Evolutionary conservation across 2,888 invertebrate genomes (phyloP).

Genomic region (Pandemis cinnamomeana): DNA sequence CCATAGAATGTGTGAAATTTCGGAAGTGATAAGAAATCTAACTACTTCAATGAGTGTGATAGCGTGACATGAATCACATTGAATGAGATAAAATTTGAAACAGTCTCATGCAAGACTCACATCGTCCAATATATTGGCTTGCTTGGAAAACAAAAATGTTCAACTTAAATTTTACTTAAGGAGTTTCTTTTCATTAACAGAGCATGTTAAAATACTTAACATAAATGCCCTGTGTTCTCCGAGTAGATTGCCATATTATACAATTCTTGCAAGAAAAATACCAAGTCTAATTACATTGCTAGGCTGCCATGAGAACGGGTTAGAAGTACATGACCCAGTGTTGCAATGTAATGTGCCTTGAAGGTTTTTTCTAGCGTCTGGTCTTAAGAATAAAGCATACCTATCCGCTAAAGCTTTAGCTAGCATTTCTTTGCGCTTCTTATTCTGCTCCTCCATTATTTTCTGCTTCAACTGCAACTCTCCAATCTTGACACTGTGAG

Average conservation of each 20-base stretch:
- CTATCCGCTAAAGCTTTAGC: conserved; percentile 90
- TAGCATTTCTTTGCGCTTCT: conserved; percentile 89
- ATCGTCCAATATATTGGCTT: conserved; percentile 7
- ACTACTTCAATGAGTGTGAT: conserved; percentile 31
- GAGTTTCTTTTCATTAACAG: background rate
- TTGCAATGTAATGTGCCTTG: no score
- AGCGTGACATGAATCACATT: conserved; percentile 40
- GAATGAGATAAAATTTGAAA: conserved; percentile 31
- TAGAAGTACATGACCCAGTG: no score
- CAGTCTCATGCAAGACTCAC: conserved; percentile 19
- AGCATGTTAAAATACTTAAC: background rate
- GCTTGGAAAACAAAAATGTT: conserved; percentile 1
- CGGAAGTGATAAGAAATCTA: conserved; percentile 33
- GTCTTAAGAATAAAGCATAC: conserved; percentile 60
- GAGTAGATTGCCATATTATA: no score
- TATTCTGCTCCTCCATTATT: conserved; percentile 91
- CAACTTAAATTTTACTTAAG: background rate
- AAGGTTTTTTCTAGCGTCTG: no score
- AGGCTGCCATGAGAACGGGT: no score
- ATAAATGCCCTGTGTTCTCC: no score
- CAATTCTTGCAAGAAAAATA: no score
- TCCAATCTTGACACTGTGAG: conserved; percentile 84
- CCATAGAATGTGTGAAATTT: conserved; percentile 28
- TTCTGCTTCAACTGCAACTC: conserved; percentile 89
- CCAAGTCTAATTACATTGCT: no score